These are phyloP conservation scores for Ochotona curzoniae DNA, from an alignment of 2,113 vertebrate species.

Conservation along the genomic window DNA sequence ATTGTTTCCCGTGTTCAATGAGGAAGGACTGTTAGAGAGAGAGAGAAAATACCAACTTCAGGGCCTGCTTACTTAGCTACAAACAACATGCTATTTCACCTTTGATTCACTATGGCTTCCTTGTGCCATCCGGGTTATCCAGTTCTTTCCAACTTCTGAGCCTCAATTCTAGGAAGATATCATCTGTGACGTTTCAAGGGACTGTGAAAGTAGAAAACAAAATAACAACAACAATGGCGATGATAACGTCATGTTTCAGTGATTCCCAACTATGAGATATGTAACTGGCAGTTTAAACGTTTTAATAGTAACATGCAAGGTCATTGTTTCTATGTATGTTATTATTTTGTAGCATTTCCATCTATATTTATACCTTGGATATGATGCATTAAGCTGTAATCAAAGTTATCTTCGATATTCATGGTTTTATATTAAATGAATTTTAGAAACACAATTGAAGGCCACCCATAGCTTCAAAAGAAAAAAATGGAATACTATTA, in stretches of 20 bases:
- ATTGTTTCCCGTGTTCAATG: slow-evolving; percentile 86
- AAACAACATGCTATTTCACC: slow-evolving; percentile 78
- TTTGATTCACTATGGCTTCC: slow-evolving; percentile 78
- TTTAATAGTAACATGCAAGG: neutral
- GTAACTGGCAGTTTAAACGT: neutral
- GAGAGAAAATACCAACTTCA: slow-evolving; percentile 80
- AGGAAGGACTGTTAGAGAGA: slow-evolving; percentile 82
- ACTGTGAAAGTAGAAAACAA: neutral
- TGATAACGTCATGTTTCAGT: neutral
- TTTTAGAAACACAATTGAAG: neutral
- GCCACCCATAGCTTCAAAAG: neutral
- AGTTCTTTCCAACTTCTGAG: slow-evolving; percentile 57
- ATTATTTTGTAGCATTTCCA: neutral
- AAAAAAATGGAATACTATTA: neutral
- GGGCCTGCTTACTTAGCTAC: slow-evolving; percentile 69
- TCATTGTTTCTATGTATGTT: neutral
- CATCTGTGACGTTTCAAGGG: neutral
- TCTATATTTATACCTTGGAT: neutral
- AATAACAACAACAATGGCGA: neutral
- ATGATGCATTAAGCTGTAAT: neutral
- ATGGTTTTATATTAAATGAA: neutral
- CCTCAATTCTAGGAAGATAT: neutral
- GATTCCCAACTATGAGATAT: neutral
- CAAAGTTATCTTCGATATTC: neutral
- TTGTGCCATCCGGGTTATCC: slow-evolving; percentile 78